These are phyloP conservation scores for Acrocephalus arundinaceus DNA, from an alignment of 2,113 vertebrate genomes.

Conservation along the genomic window DNA sequence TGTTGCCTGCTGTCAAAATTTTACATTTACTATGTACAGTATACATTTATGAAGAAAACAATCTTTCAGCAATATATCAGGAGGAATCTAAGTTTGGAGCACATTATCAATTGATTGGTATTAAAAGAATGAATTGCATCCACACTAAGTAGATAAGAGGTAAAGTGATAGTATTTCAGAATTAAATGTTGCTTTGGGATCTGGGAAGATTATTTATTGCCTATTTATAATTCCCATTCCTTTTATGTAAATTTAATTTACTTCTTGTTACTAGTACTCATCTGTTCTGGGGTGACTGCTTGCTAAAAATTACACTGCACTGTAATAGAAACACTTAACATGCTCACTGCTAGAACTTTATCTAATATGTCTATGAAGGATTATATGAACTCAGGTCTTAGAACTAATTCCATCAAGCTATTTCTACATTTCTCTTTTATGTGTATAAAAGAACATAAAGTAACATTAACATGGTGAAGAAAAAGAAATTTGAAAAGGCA, in stretches of 20 bases:
- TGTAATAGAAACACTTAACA: conserved; percentile 1
- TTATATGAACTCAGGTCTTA: neutral
- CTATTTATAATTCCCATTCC: neutral
- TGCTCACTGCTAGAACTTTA: neutral
- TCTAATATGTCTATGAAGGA: neutral
- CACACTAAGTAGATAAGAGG: neutral
- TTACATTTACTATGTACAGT: neutral
- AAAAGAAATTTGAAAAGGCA: neutral
- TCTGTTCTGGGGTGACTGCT: neutral
- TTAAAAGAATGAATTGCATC: neutral
- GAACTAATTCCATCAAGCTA: neutral
- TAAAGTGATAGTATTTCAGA: neutral
- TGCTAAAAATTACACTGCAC: neutral
- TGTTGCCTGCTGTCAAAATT: neutral
- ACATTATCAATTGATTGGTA: neutral
- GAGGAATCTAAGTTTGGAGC: neutral
- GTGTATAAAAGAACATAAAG: neutral
- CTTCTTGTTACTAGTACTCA: neutral
- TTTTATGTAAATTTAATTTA: conserved; percentile 35
- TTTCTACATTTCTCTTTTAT: neutral
- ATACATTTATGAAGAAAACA: neutral
- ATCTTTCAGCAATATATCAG: neutral
- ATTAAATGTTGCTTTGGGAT: conserved; percentile 1
- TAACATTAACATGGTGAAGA: neutral
- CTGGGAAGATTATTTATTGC: neutral